Evolutionary conservation across 2,888 invertebrate species (phyloP).

Genomic region (Lypha dubia): DNA sequence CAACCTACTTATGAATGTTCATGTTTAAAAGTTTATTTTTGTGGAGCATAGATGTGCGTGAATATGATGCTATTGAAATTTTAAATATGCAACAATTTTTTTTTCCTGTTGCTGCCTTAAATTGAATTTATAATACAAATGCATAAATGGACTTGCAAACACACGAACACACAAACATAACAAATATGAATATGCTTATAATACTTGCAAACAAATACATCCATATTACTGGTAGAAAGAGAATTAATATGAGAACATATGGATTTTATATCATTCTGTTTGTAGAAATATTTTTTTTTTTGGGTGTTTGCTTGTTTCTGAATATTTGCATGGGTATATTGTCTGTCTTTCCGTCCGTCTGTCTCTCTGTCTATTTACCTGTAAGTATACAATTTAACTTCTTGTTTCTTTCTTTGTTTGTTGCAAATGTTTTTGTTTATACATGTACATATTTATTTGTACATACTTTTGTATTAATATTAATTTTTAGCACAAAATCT

Average conservation of each 20-base stretch:
- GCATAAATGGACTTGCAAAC: neutral
- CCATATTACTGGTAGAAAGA: too few relatives aligned
- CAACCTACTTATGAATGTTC: slow-evolving; percentile 35
- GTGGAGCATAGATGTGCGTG: slow-evolving; percentile 11
- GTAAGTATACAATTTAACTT: slow-evolving; percentile 36
- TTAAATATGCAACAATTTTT: slow-evolving; percentile 61
- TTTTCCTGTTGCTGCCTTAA: slow-evolving; percentile 47
- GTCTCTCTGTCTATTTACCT: neutral
- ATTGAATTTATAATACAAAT: slow-evolving; percentile 59
- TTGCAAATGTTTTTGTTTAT: slow-evolving; percentile 41
- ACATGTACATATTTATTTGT: too few relatives aligned
- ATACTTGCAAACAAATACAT: neutral
- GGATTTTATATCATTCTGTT: slow-evolving; percentile 5
- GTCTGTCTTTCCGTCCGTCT: neutral
- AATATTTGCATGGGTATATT: slow-evolving; percentile 5
- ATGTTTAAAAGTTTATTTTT: slow-evolving; percentile 15
- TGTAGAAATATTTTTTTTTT: neutral
- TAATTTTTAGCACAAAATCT: too few relatives aligned
- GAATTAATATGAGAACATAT: slow-evolving; percentile 2
- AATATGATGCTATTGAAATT: slow-evolving; percentile 57
- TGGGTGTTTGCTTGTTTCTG: neutral
- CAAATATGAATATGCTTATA: neutral
- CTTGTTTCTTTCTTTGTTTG: slow-evolving; percentile 40
- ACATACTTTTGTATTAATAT: too few relatives aligned
- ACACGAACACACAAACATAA: neutral